Evolutionary conservation across 2,113 vertebrate genomes (phyloP).

Genomic region (Mesitornis unicolor): DNA sequence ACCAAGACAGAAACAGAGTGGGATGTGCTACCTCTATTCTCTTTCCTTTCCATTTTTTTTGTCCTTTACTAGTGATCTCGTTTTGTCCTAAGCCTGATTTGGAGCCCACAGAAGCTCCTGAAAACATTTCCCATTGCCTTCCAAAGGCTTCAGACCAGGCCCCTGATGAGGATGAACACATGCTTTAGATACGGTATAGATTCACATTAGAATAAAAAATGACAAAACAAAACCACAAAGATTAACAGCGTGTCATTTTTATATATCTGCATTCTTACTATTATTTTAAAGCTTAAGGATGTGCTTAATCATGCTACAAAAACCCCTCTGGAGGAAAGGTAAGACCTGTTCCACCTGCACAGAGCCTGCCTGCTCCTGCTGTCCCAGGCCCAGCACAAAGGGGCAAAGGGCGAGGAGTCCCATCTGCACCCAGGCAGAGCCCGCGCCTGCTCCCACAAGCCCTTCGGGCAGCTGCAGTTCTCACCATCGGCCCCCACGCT

Average conservation of each 20-base stretch:
- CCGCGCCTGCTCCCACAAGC: fast-evolving
- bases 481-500: background rate
- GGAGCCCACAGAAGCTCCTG: background rate
- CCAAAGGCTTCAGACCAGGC: background rate
- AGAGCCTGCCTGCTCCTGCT: background rate
- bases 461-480: background rate
- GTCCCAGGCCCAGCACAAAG: background rate
- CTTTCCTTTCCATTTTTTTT: background rate
- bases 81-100: background rate
- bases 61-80: background rate
- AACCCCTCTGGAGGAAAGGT: slow-evolving; percentile 40
- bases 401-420: background rate
- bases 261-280: slow-evolving; percentile 16
- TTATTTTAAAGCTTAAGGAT: slow-evolving; percentile 59
- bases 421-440: background rate
- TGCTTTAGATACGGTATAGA: slow-evolving; percentile 14
- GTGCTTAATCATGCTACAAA: slow-evolving; percentile 58
- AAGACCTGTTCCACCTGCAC: background rate
- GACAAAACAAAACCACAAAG: slow-evolving; percentile 3
- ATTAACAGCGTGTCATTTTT: slow-evolving; percentile 8
- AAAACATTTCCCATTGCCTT: background rate
- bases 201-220: slow-evolving; percentile 17
- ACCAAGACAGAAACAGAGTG: background rate
- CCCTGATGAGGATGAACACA: background rate
- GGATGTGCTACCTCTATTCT: background rate